Percentiles rank a stretch among this genome's conserved stretches.
These are phyloP conservation scores for Spilarctia lutea DNA, from an alignment of 2,888 invertebrate species.

Conservation along the genomic window DNA sequence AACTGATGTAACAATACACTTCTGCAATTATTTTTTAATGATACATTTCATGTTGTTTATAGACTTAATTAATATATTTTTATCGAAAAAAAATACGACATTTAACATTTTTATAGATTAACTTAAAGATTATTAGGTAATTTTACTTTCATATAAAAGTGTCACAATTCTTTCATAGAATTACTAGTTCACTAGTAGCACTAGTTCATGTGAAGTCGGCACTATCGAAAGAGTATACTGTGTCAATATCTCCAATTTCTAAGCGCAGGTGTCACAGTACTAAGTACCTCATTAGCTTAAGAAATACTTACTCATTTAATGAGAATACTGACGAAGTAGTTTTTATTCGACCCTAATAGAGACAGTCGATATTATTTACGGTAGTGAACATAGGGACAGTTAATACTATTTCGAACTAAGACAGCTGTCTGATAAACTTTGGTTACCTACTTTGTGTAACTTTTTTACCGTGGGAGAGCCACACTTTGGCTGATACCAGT, in stretches of 20 bases:
- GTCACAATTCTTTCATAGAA: conserved; percentile 27
- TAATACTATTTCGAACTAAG: no score
- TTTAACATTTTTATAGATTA: background rate
- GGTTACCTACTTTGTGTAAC: no score
- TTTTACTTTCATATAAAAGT: conserved; percentile 5
- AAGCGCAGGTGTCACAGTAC: conserved; percentile 51
- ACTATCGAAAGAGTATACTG: conserved; percentile 34
- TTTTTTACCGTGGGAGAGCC: no score
- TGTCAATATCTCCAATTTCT: conserved; percentile 44
- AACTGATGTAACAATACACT: background rate
- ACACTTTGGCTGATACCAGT: no score
- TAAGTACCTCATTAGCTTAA: background rate
- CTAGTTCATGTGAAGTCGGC: conserved; percentile 40
- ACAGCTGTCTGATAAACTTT: no score
- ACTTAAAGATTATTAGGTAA: background rate
- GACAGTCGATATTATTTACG: background rate
- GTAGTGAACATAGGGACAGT: no score
- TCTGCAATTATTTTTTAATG: background rate
- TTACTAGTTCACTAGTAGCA: conserved; percentile 12
- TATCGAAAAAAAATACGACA: background rate
- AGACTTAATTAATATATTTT: background rate
- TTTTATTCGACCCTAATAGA: background rate
- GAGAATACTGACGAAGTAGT: background rate
- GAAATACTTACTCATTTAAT: background rate
- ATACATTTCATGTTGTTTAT: background rate